phyloP scores from a whole-genome alignment of 2,888 invertebrate species.

The Entomobrya proxima region DNA sequence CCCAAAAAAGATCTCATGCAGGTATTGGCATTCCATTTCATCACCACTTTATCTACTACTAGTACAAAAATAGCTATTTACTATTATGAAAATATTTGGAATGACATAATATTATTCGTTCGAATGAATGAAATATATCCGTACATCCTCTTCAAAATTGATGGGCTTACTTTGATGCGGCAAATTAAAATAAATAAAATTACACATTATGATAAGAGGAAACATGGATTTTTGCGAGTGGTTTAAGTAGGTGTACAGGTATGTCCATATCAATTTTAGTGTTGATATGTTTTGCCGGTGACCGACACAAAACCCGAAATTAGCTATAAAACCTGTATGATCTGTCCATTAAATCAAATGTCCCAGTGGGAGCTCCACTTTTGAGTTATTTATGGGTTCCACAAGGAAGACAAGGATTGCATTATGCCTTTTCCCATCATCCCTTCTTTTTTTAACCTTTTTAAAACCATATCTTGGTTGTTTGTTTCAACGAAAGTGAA shows the following conservation, averaged over 20 bases:
- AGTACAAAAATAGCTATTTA: background rate
- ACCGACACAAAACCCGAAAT: slow-evolving; percentile 30
- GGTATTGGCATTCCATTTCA: slow-evolving; percentile 34
- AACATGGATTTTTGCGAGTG: slow-evolving; percentile 23
- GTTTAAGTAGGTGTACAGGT: background rate
- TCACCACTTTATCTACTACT: background rate
- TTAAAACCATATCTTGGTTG: background rate
- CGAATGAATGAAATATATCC: background rate
- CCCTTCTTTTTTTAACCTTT: background rate
- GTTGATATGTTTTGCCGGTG: slow-evolving; percentile 30
- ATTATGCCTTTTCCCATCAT: background rate
- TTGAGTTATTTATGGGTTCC: slow-evolving; percentile 45
- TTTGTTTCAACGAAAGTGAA: slow-evolving; percentile 56
- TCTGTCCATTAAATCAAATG: slow-evolving; percentile 54
- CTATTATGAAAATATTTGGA: background rate
- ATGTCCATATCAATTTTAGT: background rate
- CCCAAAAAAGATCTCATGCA: slow-evolving; percentile 40
- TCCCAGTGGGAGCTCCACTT: slow-evolving; percentile 16
- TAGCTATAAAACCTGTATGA: slow-evolving; percentile 35
- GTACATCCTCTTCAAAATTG: slow-evolving; percentile 25
- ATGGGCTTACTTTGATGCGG: background rate
- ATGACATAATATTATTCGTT: background rate
- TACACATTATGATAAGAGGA: slow-evolving; percentile 1
- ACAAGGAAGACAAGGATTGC: background rate
- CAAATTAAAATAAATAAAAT: background rate